Percentiles rank a stretch among this genome's conserved stretches.
Evolutionary conservation across 2,888 invertebrate genomes (phyloP).

Genomic region (Nemotelus nigrinus): DNA sequence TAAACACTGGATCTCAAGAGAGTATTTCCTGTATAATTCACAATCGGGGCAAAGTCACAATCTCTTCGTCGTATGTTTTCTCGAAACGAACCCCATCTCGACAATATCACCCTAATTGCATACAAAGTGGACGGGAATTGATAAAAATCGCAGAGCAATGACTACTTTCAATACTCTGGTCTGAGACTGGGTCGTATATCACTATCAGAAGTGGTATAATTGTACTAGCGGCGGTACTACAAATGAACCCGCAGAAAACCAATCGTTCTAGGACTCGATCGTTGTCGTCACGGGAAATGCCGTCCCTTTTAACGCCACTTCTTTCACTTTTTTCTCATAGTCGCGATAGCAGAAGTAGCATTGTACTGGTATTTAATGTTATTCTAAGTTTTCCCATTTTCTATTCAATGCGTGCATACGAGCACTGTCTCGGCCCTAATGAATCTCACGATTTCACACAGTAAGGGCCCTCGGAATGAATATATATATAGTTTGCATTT

Average conservation of each 20-base stretch:
- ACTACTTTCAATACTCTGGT: neutral
- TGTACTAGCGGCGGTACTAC: neutral
- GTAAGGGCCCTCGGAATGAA: neutral
- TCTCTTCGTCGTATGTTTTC: too few species aligned
- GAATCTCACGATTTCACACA: neutral
- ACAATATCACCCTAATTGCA: conserved; percentile 36
- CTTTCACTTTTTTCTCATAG: neutral
- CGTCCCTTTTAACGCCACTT: neutral
- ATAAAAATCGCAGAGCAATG: conserved; percentile 30
- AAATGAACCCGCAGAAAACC: conserved; percentile 3
- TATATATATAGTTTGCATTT: too few species aligned
- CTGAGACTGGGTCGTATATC: neutral
- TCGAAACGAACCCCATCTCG: too few species aligned
- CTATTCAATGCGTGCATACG: neutral
- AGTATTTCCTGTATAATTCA: neutral
- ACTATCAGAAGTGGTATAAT: neutral
- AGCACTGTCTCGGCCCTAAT: neutral
- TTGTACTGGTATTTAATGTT: conserved; percentile 3
- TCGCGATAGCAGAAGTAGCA: neutral
- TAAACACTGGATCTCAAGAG: neutral
- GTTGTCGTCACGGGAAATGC: conserved; percentile 21
- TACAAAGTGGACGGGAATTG: conserved; percentile 36
- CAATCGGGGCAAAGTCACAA: too few species aligned
- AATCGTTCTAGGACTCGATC: neutral
- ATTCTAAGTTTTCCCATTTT: neutral